These are phyloP conservation scores for Sipha flava DNA, from an alignment of 1,140 invertebrate species.

Conservation along the genomic window DNA sequence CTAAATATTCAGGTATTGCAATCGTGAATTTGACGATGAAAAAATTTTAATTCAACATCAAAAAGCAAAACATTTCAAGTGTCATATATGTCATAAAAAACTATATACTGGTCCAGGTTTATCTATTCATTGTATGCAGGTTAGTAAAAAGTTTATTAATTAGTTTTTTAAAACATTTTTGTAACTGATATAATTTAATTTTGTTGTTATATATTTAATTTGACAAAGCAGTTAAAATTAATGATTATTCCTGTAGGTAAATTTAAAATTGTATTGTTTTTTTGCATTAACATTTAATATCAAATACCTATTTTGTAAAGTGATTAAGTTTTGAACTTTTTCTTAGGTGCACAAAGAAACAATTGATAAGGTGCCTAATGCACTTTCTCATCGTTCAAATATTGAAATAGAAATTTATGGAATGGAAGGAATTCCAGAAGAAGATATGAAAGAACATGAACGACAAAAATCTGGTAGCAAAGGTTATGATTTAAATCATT, in stretches of 20 bases:
- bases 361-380: conserved; percentile 99
- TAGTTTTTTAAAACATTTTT: not conserved
- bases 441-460: conserved; percentile 90
- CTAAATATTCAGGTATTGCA: conserved; percentile 55
- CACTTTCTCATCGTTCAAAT: conserved; percentile 92
- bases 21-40: conserved; percentile 99
- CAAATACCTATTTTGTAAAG: not conserved
- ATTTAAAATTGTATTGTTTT: too few relatives aligned
- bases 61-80: conserved; percentile 99
- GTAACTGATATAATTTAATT: not conserved
- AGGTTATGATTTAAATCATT: too few relatives aligned
- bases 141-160: conserved; percentile 45
- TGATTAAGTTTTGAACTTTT: not conserved
- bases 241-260: too few relatives aligned
- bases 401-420: conserved; percentile 99
- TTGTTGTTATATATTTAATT: not conserved
- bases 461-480: conserved; percentile 59
- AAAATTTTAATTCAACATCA: conserved; percentile 99
- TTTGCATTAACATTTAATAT: too few relatives aligned
- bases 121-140: conserved; percentile 99
- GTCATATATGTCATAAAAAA: conserved; percentile 99
- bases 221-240: too few relatives aligned
- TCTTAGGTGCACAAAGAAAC: conserved; percentile 96
- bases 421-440: conserved; percentile 98
- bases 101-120: conserved; percentile 95